These are phyloP conservation scores for Bicyclus anynana DNA, from an alignment of 1,140 invertebrate genomes.

Conservation along the genomic window DNA sequence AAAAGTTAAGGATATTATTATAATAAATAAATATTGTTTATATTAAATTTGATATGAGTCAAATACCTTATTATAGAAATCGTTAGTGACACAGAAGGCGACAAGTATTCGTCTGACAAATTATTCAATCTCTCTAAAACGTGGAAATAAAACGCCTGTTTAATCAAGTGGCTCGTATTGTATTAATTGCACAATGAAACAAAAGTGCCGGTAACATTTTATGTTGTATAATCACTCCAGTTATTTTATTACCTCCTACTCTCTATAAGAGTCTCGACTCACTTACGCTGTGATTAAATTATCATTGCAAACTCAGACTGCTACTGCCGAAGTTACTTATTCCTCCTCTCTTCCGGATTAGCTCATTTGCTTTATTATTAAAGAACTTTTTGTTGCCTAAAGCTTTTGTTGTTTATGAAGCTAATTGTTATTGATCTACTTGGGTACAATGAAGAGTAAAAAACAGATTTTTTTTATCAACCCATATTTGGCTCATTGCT, in stretches of 20 bases:
- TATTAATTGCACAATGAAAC: constrained; percentile 35
- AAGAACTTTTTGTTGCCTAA: constrained; percentile 1
- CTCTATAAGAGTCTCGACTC: constrained; percentile 43
- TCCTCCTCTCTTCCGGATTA: constrained; percentile 33
- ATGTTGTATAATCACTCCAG: constrained; percentile 34
- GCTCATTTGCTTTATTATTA: constrained; percentile 19
- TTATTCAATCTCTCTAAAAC: not conserved
- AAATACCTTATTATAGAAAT: not conserved
- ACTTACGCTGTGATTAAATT: constrained; percentile 62
- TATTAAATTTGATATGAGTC: too few relatives aligned
- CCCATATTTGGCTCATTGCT: too few relatives aligned
- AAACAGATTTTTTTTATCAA: too few relatives aligned
- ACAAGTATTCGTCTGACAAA: not conserved
- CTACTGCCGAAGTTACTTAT: constrained; percentile 36
- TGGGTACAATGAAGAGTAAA: too few relatives aligned
- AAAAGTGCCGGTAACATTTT: constrained; percentile 31
- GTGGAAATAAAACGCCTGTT: not conserved
- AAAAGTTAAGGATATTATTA: too few relatives aligned
- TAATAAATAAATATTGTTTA: too few relatives aligned
- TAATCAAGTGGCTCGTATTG: constrained; percentile 23
- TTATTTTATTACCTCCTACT: constrained; percentile 46
- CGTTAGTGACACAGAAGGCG: not conserved
- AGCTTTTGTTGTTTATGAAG: not conserved
- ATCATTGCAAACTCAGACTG: constrained; percentile 58
- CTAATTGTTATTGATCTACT: not conserved